These are phyloP conservation scores for Luehdorfia chinensis DNA, from an alignment of 1,140 invertebrate species.

Conservation along the genomic window DNA sequence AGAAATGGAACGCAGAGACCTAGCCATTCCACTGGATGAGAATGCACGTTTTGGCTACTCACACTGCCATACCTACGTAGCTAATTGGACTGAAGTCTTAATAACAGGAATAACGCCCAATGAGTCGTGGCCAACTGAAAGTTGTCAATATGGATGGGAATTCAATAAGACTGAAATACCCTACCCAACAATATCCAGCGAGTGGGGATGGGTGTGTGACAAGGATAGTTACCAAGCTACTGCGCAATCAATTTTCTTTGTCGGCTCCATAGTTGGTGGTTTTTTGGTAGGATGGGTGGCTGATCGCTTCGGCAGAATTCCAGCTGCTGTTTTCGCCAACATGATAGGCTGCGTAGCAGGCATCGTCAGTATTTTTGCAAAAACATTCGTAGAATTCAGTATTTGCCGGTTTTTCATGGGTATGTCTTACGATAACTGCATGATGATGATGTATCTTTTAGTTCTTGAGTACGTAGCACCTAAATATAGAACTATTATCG, in stretches of 20 bases:
- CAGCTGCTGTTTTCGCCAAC: conserved; percentile 80
- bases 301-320: conserved; percentile 81
- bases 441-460: conserved; percentile 81
- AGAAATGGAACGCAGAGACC: conserved; percentile 45
- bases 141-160: conserved; percentile 79
- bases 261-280: conserved; percentile 83
- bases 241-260: conserved; percentile 82
- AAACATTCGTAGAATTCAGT: conserved; percentile 78
- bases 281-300: conserved; percentile 83
- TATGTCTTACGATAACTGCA: conserved; percentile 88
- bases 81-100: conserved; percentile 54
- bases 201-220: conserved; percentile 82
- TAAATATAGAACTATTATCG: conserved; percentile 78
- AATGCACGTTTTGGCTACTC: conserved; percentile 49
- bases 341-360: conserved; percentile 80
- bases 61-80: conserved; percentile 43
- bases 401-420: conserved; percentile 81
- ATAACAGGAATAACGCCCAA: conserved; percentile 28
- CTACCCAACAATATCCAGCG: conserved; percentile 61
- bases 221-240: conserved; percentile 79
- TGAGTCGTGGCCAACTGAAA: conserved; percentile 41
- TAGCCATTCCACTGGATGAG: conserved; percentile 49
- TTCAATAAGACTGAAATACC: conserved; percentile 76
- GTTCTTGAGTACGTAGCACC: conserved; percentile 82
- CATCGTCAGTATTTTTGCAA: conserved; percentile 80